Evolutionary conservation across 2,888 invertebrate species (phyloP).

Genomic region (Dryomyza anilis): DNA sequence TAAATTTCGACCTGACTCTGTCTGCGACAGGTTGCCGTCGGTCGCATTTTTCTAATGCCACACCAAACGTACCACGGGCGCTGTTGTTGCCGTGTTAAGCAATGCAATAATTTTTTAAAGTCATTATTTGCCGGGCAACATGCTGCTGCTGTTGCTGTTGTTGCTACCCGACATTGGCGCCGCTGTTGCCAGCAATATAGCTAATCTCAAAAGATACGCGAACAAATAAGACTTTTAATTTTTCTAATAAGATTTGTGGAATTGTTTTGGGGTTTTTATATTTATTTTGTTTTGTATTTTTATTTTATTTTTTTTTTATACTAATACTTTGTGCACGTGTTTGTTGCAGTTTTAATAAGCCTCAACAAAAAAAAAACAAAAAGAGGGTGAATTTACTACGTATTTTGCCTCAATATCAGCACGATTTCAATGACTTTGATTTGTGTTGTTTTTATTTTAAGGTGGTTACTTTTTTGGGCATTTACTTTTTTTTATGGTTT

Average conservation of each 20-base stretch:
- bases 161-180: too few relatives aligned
- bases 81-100: constrained; percentile 3
- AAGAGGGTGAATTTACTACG: background rate
- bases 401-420: background rate
- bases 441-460: background rate
- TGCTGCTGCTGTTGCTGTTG: background rate
- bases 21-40: constrained; percentile 3
- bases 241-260: constrained; percentile 19
- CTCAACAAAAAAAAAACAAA: too few relatives aligned
- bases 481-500: background rate
- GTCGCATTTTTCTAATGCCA: background rate
- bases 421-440: constrained; percentile 12
- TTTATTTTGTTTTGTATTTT: background rate
- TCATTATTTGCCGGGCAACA: constrained; percentile 1
- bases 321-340: constrained; percentile 15
- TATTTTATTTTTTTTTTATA: background rate
- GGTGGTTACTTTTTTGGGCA: background rate
- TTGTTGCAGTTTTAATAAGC: constrained; percentile 18
- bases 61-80: too few relatives aligned
- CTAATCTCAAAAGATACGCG: constrained; percentile 11
- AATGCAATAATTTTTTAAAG: background rate
- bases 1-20: background rate
- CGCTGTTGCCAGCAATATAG: constrained; percentile 7
- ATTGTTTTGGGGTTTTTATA: background rate
- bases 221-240: constrained; percentile 23